These are phyloP conservation scores for Netelia fuscicornis DNA, from an alignment of 2,888 invertebrate genomes.

Conservation along the genomic window DNA sequence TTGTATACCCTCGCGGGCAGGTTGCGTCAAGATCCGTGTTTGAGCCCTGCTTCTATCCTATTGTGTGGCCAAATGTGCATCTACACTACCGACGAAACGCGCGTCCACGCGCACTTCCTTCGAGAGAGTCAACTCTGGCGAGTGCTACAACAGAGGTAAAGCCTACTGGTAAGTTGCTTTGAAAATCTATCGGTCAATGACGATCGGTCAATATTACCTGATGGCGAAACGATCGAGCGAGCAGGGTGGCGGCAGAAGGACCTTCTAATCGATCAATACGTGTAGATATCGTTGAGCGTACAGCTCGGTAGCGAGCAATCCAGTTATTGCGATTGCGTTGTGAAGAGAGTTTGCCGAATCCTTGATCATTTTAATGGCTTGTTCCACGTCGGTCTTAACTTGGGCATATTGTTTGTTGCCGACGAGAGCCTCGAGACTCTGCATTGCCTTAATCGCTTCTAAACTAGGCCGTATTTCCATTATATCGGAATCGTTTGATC, in stretches of 20 bases:
- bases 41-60: too few species aligned
- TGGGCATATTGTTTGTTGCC: slow-evolving; percentile 84
- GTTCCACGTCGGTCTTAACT: slow-evolving; percentile 83
- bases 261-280: slow-evolving; percentile 76
- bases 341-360: slow-evolving; percentile 87
- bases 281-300: slow-evolving; percentile 84
- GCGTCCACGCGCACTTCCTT: too few species aligned
- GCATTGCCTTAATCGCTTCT: slow-evolving; percentile 84
- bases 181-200: too few species aligned
- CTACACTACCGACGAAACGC: too few species aligned
- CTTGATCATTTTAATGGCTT: slow-evolving; percentile 85
- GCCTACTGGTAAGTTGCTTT: too few species aligned
- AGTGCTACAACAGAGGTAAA: too few species aligned
- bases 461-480: slow-evolving; percentile 82
- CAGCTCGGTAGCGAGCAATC: slow-evolving; percentile 85
- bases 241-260: not conserved
- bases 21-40: too few species aligned
- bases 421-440: slow-evolving; percentile 83
- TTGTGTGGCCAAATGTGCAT: too few species aligned
- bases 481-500: slow-evolving; percentile 76
- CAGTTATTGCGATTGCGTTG: slow-evolving; percentile 85
- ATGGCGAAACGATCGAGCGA: not conserved
- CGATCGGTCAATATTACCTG: too few species aligned
- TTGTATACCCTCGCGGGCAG: too few species aligned
- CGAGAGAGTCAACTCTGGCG: too few species aligned